Percentiles rank a stretch among this genome's conserved stretches.
Evolutionary conservation across 2,113 vertebrate genomes (phyloP).

Genomic region (Tachuris rubrigastra): DNA sequence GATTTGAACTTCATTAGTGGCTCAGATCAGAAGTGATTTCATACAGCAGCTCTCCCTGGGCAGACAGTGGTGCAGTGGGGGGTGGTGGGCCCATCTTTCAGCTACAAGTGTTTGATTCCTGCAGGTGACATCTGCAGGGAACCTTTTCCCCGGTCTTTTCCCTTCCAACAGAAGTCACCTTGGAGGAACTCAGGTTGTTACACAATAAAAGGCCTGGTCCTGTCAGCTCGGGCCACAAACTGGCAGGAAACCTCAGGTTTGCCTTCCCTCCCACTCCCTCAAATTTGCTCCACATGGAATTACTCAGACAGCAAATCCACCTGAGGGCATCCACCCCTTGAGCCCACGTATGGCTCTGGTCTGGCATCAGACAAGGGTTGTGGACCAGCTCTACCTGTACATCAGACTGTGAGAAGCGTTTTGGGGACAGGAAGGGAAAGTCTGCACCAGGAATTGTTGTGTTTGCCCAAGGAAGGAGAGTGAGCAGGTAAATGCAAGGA

Average conservation of each 20-base stretch:
- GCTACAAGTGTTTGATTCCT: not conserved
- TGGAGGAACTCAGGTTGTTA: not conserved
- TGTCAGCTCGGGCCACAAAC: not conserved
- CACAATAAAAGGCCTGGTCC: not conserved
- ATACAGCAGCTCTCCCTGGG: not conserved
- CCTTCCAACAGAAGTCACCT: not conserved
- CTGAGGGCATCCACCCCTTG: not conserved
- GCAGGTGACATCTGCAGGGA: not conserved
- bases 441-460: fast-evolving
- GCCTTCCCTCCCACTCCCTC: not conserved
- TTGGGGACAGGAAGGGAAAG: not conserved
- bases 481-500: not conserved
- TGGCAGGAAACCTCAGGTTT: not conserved
- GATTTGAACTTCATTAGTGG: not conserved
- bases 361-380: fast-evolving
- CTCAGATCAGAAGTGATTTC: not conserved
- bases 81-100: fast-evolving
- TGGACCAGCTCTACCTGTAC: fast-evolving
- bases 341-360: fast-evolving
- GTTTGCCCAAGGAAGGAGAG: not conserved
- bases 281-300: not conserved
- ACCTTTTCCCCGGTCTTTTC: not conserved
- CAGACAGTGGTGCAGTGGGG: not conserved
- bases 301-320: not conserved
- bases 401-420: not conserved